Evolutionary conservation across 2,113 vertebrate species (phyloP).

Genomic region (Gymnorhina tibicen): DNA sequence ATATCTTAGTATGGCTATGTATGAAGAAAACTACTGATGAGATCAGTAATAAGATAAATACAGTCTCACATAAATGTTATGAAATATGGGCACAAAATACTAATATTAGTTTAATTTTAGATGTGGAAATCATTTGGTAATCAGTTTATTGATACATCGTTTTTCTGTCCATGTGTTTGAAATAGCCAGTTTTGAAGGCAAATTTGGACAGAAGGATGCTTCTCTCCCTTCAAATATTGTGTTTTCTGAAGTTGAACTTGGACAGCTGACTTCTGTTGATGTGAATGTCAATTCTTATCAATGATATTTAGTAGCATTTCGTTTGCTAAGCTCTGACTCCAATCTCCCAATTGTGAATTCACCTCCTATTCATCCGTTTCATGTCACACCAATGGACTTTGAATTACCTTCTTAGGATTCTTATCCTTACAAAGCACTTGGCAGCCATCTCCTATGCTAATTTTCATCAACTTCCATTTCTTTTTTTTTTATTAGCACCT

Average conservation of each 20-base stretch:
- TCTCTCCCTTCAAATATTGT: neutral
- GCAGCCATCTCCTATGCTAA: neutral
- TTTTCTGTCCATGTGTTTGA: neutral
- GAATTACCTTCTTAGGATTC: neutral
- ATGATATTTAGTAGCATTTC: neutral
- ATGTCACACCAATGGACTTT: neutral
- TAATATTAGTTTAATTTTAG: neutral
- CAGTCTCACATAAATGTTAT: neutral
- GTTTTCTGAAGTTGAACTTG: neutral
- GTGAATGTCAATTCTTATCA: neutral
- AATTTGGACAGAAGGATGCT: neutral
- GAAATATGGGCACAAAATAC: neutral
- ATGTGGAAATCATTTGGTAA: neutral
- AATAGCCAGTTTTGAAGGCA: neutral
- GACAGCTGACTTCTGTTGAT: neutral
- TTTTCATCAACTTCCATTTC: neutral
- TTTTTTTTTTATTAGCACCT: neutral
- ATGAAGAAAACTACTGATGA: neutral
- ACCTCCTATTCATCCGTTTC: neutral
- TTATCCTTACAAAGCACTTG: neutral
- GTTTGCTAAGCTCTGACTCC: neutral
- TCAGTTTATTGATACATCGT: neutral
- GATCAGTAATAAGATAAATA: neutral
- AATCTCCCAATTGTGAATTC: neutral
- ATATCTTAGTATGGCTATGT: neutral